These are phyloP conservation scores for Umimayanthus chanpuru DNA, from an alignment of 92 coral and sea anemone species.

Conservation along the genomic window DNA sequence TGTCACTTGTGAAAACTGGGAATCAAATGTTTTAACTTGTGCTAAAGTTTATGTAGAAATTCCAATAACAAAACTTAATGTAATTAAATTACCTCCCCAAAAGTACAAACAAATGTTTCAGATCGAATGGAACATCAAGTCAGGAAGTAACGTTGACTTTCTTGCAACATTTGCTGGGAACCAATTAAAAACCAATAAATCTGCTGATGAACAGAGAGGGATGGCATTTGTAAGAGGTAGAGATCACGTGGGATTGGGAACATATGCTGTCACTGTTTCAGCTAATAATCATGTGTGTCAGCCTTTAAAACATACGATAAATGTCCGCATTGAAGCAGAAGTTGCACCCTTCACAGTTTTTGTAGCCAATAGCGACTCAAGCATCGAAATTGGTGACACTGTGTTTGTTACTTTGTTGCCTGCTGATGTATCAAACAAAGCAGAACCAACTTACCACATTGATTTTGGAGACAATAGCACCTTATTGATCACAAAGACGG, in stretches of 20 bases:
- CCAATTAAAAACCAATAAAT: not conserved
- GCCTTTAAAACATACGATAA: not conserved
- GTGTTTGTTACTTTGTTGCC: not conserved
- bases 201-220: not conserved
- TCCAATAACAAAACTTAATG: not conserved
- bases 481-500: not conserved
- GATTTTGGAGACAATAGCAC: not conserved
- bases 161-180: not conserved
- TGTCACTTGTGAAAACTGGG: not conserved
- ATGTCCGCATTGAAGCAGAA: not conserved
- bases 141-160: conserved; percentile 14
- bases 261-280: not conserved
- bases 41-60: conserved; percentile 1
- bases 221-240: not conserved
- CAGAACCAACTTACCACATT: not conserved
- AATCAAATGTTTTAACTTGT: not conserved
- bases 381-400: not conserved
- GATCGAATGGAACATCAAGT: conserved; percentile 9
- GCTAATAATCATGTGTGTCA: not conserved
- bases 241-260: conserved; percentile 18
- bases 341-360: not conserved
- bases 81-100: not conserved
- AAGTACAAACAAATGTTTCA: not conserved
- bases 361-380: not conserved
- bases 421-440: not conserved